Evolutionary conservation across 2,888 invertebrate species (phyloP), one percentile per base, ranked within the genome.

Genomic region (Nomada hirtipes): DNA sequence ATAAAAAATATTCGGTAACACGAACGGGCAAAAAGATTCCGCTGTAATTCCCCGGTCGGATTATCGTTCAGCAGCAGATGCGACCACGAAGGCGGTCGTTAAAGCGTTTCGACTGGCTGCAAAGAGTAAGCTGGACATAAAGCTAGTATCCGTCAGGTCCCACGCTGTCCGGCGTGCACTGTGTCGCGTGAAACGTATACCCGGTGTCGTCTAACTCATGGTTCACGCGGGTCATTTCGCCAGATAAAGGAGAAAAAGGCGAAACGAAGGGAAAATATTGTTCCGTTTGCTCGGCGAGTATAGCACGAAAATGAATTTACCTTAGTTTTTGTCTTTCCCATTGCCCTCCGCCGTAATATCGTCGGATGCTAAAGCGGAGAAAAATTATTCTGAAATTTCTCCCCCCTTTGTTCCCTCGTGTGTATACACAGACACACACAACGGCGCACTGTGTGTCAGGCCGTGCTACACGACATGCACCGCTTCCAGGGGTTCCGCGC

Each of bases 231-330:
- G 80, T 83, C 77, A 86, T 86, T 84, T 86, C 81, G 75, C 78
- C 74, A 50, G 78, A 44, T 65, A 68, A 70, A 67, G 44, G 65
- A 53, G 55, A 13, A 59, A 55, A 57, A 26, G 65, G 52, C 44
- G 76, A 70, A 76, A 73, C 73, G 73, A 71, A 74, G 83, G 83
- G 44, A 79, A 84, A 84, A 84, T 79, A 84, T 83, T 64, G 83
- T 82, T 82, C 82, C 82, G 78, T 83, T 82, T 83, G 78, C 36
- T 73, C 85, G 85, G 86, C 89, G 85, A 87, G 86, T 87, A 88
- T 87, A 87, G 87, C 86, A 80, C 75, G 87, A 82, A 79, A 87
- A 85, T 88, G 88, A 89, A 90, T 88, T 86, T 84, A 86, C 85
- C 89, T 89, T 82, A 87, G 84, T 36, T 85, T 85, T 65, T 57